Evolutionary conservation across 1,140 invertebrate species (phyloP).

Genomic region (Drosophila sproati): DNA sequence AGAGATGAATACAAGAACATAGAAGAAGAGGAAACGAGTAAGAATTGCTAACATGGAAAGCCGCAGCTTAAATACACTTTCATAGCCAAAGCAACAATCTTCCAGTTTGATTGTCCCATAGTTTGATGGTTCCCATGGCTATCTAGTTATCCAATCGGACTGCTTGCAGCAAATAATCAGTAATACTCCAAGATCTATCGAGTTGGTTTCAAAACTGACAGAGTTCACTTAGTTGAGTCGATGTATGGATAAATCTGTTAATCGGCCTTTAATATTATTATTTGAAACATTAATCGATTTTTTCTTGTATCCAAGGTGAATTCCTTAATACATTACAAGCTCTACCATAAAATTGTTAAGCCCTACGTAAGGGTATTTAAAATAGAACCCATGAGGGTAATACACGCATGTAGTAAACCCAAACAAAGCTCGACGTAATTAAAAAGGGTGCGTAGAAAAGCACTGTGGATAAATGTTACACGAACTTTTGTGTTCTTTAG

Average conservation of each 20-base stretch:
- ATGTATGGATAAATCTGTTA: no score
- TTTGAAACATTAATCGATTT: no score
- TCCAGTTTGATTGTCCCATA: not conserved
- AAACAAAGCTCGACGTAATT: conserved; percentile 62
- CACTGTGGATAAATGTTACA: conserved; percentile 11
- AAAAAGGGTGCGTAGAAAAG: conserved; percentile 68
- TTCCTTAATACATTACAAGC: no score
- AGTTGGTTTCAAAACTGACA: not conserved
- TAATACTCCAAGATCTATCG: not conserved
- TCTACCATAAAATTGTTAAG: not conserved
- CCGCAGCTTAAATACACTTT: not conserved
- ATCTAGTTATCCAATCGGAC: no score
- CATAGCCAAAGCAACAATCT: not conserved
- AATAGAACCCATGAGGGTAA: conserved; percentile 38
- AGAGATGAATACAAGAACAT: conserved; percentile 29
- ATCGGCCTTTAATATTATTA: no score
- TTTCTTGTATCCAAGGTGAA: no score
- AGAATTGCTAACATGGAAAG: not conserved
- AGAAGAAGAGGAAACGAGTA: conserved; percentile 25
- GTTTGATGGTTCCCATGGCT: not conserved
- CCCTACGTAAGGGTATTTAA: not conserved
- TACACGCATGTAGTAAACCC: conserved; percentile 6
- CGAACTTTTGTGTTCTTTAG: conserved; percentile 41
- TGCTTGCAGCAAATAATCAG: no score
- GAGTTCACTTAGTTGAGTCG: no score